Evolutionary conservation across 2,797 vertebrate species (phyloP).

Genomic region (Toxotes lorentzi): DNA sequence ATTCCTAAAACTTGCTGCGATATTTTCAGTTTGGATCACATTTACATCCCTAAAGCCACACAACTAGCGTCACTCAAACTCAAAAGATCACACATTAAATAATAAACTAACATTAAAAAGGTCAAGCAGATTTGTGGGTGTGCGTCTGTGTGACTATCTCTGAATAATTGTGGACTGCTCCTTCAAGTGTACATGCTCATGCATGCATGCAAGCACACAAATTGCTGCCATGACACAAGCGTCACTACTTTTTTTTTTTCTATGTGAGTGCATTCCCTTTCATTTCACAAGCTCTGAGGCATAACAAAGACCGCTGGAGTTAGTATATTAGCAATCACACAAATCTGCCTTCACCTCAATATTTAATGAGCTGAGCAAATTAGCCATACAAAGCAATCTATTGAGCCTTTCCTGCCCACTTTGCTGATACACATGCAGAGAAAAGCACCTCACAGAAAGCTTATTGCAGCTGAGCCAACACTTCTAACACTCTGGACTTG

Average conservation of each 20-base stretch:
- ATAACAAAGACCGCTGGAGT: conserved; percentile 77
- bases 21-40: neutral
- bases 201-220: conserved; percentile 29
- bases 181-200: conserved; percentile 25
- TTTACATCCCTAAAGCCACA: neutral
- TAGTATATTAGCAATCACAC: conserved; percentile 82
- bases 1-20: neutral
- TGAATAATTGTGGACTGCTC: conserved; percentile 13
- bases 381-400: conserved; percentile 83
- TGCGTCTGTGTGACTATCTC: neutral
- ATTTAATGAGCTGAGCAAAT: conserved; percentile 87
- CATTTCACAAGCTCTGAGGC: conserved; percentile 71
- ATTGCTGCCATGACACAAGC: conserved; percentile 50
- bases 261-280: conserved; percentile 48
- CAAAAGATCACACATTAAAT: conserved; percentile 2
- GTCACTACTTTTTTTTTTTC: neutral
- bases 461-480: conserved; percentile 72
- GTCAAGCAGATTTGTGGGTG: neutral
- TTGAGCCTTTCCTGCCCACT: conserved; percentile 77
- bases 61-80: neutral
- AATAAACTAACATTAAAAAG: conserved; percentile 4
- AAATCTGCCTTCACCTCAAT: conserved; percentile 84
- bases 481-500: conserved; percentile 41
- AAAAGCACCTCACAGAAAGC: conserved; percentile 61
- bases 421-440: conserved; percentile 66